Evolutionary conservation across 2,888 invertebrate genomes (phyloP).

Genomic region (Kuschelorhynchus macadamiae): DNA sequence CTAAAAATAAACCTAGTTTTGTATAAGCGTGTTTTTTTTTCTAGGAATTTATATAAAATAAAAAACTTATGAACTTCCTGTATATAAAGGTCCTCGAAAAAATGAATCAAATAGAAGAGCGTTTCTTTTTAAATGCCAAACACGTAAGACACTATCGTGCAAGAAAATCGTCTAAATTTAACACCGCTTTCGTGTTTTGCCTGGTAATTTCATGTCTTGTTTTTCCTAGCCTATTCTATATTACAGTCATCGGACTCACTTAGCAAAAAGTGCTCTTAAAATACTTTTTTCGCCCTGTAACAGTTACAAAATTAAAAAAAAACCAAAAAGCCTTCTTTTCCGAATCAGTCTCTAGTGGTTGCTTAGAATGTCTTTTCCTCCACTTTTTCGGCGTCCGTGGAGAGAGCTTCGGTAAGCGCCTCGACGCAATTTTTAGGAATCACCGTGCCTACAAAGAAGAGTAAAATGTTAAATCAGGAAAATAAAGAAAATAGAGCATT

Average conservation of each 20-base stretch:
- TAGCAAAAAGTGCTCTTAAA: slow-evolving; percentile 49
- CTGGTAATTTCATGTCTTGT: neutral
- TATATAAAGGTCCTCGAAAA: too few relatives aligned
- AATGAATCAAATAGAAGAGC: too few relatives aligned
- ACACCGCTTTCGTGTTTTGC: slow-evolving; percentile 3
- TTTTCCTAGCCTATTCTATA: slow-evolving; percentile 25
- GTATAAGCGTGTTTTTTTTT: too few relatives aligned
- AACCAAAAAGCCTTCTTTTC: slow-evolving; percentile 32
- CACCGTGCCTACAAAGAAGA: slow-evolving; percentile 76
- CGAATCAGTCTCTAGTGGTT: slow-evolving; percentile 54
- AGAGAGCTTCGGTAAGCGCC: slow-evolving; percentile 81
- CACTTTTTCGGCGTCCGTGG: slow-evolving; percentile 85
- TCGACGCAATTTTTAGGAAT: slow-evolving; percentile 93
- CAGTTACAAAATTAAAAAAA: slow-evolving; percentile 52
- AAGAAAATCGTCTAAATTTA: neutral
- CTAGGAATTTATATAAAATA: too few relatives aligned
- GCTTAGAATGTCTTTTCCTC: slow-evolving; percentile 76
- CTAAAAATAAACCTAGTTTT: too few relatives aligned
- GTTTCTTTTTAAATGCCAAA: neutral
- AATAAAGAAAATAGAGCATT: too few relatives aligned
- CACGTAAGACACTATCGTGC: neutral
- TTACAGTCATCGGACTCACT: slow-evolving; percentile 39
- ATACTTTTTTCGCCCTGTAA: slow-evolving; percentile 63
- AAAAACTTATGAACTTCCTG: too few relatives aligned
- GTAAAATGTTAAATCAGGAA: neutral